A percentile compares a stretch with the other conserved stretches of the same genome.
phyloP scores from a whole-genome alignment of 2,113 vertebrate species.

The Gasterosteus aculeatus region DNA sequence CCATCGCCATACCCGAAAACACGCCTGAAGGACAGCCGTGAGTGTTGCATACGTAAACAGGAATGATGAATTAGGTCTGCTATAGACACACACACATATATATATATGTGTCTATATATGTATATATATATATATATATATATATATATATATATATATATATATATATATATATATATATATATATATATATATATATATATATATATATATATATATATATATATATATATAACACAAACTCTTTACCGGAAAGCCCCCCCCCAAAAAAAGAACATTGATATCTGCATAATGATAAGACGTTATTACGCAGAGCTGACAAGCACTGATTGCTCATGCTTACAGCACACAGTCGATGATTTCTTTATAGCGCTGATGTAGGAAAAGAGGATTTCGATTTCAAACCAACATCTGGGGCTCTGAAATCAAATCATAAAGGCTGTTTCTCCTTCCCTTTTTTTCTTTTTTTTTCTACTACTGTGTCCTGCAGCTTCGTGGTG shows the following conservation, averaged over 20 bases:
- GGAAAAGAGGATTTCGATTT: slow-evolving; percentile 49
- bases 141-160: no score
- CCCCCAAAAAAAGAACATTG: slow-evolving; percentile 44
- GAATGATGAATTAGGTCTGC: neutral
- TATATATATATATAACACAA: no score
- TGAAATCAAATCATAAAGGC: slow-evolving; percentile 34
- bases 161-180: no score
- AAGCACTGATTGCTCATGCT: slow-evolving; percentile 57
- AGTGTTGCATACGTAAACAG: slow-evolving; percentile 77
- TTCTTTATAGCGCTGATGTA: slow-evolving; percentile 54
- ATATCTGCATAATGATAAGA: slow-evolving; percentile 51
- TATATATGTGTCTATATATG: neutral
- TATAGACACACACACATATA: neutral
- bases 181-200: neutral
- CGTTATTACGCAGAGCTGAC: slow-evolving; percentile 54
- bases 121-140: no score
- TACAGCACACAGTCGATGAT: slow-evolving; percentile 54
- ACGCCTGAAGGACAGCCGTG: slow-evolving; percentile 81
- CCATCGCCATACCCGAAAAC: slow-evolving; percentile 85
- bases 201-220: no score
- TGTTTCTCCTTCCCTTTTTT: neutral
- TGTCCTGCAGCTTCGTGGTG: slow-evolving; percentile 82
- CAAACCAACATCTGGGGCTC: slow-evolving; percentile 31
- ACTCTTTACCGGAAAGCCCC: no score
- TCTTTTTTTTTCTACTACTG: neutral